These are phyloP conservation scores for Ptychobarbus kaznakovi DNA, from an alignment of 2,797 vertebrate genomes.

Conservation along the genomic window DNA sequence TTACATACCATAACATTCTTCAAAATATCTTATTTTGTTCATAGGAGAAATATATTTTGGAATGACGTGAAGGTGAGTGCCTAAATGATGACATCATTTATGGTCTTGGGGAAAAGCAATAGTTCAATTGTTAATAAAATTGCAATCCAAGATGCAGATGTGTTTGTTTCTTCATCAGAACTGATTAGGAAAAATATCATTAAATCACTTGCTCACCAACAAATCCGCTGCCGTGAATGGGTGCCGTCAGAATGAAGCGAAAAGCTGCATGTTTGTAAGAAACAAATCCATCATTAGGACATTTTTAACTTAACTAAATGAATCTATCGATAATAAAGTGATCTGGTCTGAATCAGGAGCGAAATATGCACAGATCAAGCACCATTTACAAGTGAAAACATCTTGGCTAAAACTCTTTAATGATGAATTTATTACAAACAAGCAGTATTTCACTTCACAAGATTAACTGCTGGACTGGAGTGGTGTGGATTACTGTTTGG, in stretches of 20 bases:
- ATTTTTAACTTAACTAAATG: background rate
- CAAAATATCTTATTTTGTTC: background rate
- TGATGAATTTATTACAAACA: background rate
- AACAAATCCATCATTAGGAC: background rate
- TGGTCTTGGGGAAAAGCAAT: background rate
- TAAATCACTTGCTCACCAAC: background rate
- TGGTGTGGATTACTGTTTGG: background rate
- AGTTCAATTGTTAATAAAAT: background rate
- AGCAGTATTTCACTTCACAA: background rate
- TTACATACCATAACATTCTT: background rate
- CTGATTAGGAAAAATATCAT: background rate
- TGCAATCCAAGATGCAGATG: background rate
- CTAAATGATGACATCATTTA: background rate
- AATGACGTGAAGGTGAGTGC: background rate
- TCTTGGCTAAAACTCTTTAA: background rate
- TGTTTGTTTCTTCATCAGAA: background rate
- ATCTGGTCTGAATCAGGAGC: background rate
- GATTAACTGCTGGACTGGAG: background rate
- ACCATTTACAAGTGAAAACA: background rate
- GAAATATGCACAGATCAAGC: background rate
- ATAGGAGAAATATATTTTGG: no score
- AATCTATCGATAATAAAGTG: background rate
- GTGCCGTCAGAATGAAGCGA: background rate
- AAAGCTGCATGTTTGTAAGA: background rate
- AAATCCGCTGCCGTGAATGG: background rate